Percentiles rank a stretch among this genome's conserved stretches.
Evolutionary conservation across 2,888 invertebrate genomes (phyloP).

Genomic region (Celastrina argiolus): DNA sequence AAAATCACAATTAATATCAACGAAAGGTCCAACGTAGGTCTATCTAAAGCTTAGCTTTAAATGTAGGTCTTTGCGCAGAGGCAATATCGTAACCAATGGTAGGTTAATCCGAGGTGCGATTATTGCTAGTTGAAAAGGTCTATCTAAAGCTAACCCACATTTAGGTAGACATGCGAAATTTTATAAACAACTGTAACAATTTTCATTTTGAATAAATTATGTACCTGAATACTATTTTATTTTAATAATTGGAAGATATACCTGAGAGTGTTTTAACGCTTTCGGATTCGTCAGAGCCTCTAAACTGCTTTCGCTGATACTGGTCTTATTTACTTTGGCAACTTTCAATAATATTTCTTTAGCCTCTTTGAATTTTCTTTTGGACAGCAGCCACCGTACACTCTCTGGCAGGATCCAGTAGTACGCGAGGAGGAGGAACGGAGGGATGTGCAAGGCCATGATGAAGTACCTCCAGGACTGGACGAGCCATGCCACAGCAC

Average conservation of each 20-base stretch:
- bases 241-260: no score
- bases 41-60: no score
- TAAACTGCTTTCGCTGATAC: slow-evolving; percentile 72
- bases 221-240: no score
- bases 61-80: slow-evolving; percentile 96
- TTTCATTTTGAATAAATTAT: no score
- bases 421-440: slow-evolving; percentile 80
- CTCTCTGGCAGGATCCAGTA: slow-evolving; percentile 82
- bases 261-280: neutral
- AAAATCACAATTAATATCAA: neutral
- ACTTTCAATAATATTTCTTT: slow-evolving; percentile 78
- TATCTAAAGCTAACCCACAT: no score
- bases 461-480: slow-evolving; percentile 9
- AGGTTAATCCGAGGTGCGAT: slow-evolving; percentile 91
- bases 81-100: slow-evolving; percentile 93
- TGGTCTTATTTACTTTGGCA: slow-evolving; percentile 78
- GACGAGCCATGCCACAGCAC: neutral
- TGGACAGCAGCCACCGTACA: slow-evolving; percentile 85
- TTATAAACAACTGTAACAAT: no score
- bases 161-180: no score
- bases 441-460: slow-evolving; percentile 78
- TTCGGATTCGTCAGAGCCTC: slow-evolving; percentile 51
- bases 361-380: slow-evolving; percentile 80
- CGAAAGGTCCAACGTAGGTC: neutral
- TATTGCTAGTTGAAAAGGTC: slow-evolving; percentile 96